Evolutionary conservation across 2,888 invertebrate genomes (phyloP).

Genomic region (Hermaeophaga mercurialis): DNA sequence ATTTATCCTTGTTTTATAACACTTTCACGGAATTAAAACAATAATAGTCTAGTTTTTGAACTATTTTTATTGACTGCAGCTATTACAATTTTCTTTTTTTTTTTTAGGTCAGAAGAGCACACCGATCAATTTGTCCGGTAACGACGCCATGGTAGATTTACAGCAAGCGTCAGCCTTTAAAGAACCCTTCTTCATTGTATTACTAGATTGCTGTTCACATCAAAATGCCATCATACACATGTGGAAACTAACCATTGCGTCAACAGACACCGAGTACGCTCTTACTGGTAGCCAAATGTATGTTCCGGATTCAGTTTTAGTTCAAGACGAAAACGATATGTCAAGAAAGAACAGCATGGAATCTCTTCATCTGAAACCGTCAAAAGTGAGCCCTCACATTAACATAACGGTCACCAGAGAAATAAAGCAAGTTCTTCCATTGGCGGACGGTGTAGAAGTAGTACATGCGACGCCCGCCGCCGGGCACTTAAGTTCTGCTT

Average conservation of each 20-base stretch:
- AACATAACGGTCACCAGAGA: constrained; percentile 90
- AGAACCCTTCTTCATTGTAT: constrained; percentile 94
- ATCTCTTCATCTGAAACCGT: constrained; percentile 57
- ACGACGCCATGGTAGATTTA: constrained; percentile 89
- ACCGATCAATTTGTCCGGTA: constrained; percentile 58
- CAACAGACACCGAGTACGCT: constrained; percentile 58
- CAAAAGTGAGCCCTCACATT: constrained; percentile 70
- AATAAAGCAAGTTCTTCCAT: constrained; percentile 83
- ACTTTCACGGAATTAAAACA: no score
- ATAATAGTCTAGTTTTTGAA: no score
- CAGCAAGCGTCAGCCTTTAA: constrained; percentile 86
- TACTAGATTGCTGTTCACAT: constrained; percentile 84
- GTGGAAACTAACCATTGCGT: constrained; percentile 93
- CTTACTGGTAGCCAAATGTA: constrained; percentile 82
- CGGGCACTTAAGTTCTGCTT: constrained; percentile 95
- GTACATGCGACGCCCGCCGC: constrained; percentile 94
- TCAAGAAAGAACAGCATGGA: constrained; percentile 56
- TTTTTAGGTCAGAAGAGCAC: constrained; percentile 45
- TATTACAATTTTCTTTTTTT: no score
- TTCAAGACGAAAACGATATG: constrained; percentile 79
- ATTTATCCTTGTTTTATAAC: no score
- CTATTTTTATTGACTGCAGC: no score
- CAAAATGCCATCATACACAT: constrained; percentile 89
- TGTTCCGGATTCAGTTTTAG: constrained; percentile 83
- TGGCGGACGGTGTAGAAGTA: constrained; percentile 90